These are phyloP conservation scores for Hanleya hanleyi DNA, from an alignment of 2,888 invertebrate genomes.

Conservation along the genomic window DNA sequence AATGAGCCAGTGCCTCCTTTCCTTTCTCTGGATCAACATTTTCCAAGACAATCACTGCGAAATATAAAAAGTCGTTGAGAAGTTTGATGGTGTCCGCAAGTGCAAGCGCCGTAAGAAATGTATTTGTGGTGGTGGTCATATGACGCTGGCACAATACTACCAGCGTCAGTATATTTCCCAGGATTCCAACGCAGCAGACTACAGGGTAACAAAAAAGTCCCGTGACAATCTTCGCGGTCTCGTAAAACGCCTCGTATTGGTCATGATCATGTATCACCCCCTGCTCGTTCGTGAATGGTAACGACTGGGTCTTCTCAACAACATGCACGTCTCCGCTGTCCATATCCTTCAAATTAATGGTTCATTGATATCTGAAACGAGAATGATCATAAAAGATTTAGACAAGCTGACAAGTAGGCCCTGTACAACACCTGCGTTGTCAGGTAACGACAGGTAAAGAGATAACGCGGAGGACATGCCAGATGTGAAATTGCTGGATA, in stretches of 20 bases:
- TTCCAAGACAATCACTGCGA: conserved; percentile 56
- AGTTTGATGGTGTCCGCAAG: conserved; percentile 67
- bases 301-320: no score
- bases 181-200: conserved; percentile 59
- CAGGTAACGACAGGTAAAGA: no score
- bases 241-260: conserved; percentile 55
- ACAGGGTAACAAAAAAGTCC: conserved; percentile 65
- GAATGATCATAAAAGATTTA: no score
- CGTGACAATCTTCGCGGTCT: conserved; percentile 56
- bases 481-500: no score
- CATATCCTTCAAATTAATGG: no score
- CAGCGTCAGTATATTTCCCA: conserved; percentile 60
- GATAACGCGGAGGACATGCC: no score
- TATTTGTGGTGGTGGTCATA: conserved; percentile 65
- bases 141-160: conserved; percentile 58
- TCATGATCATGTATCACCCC: no score
- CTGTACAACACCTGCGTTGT: no score
- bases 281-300: no score
- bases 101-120: conserved; percentile 63
- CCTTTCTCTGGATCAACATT: conserved; percentile 38
- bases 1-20: conserved; percentile 46
- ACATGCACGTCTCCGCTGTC: no score
- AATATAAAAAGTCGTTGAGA: conserved; percentile 64
- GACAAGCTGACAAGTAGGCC: no score
- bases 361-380: no score